Evolutionary conservation across 2,113 vertebrate species (phyloP), one percentile per base, ranked within the genome.

Genomic region (Coryphaenoides rupestris): DNA sequence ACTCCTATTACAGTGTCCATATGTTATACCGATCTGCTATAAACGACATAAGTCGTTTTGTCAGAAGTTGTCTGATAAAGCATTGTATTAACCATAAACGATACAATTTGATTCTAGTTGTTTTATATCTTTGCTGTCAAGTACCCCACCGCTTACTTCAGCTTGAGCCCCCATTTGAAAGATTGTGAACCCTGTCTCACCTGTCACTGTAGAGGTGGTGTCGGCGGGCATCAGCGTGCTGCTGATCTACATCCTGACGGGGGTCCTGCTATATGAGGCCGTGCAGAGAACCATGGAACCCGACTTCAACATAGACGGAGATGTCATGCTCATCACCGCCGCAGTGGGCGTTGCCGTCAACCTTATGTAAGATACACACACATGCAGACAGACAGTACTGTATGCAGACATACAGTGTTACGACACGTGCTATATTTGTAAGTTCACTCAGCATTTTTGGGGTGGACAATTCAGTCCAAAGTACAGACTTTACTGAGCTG

Each of bases 251-350:
- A 87, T 95, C 58, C 92, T 99, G 61, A 96, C 96, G 64, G 93
- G 89, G 4, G 86, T 94, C 62, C 86, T 99, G 64, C 78, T 99
- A 26, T 95, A 95, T 52, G 97, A 99, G 87, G 97, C 97, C 3
- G 89, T 96, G 67, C 94, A 97, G 87, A 94, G 97, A 81, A 98
- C 97, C 0, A 69, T 99, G 50, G 91, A 92, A 67, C 95, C 93
- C 80, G 93, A 98, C 81, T 99, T 98, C 73, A 89, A 89, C 72
- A 99, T 99, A 69, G 90, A 97, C 15, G 96, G 96, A n/a, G 95
- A 99, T 21, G 89, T 95, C 73, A 99, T 99, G 97, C 93, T 99
- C 63, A 98, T 99, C 76, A 98, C 95, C 0, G 96, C 97, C 49
- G 97, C 95, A 0, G 90, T 98, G 15, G 97, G 97, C 4, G 96